phyloP scores from a whole-genome alignment of 2,888 invertebrate genomes.

The Oegoconia quadripuncta region DNA sequence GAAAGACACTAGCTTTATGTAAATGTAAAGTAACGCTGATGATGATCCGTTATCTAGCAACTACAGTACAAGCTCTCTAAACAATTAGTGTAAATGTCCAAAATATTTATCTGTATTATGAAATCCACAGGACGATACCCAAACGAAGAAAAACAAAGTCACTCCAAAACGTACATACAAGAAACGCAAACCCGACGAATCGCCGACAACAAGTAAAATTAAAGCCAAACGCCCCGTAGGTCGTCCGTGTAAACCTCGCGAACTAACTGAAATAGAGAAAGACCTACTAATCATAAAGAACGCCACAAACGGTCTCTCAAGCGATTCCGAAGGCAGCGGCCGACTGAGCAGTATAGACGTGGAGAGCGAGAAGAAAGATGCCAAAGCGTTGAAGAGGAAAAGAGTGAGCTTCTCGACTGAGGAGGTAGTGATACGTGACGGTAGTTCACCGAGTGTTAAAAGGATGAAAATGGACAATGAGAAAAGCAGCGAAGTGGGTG shows the following conservation, averaged over 20 bases:
- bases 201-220: conserved; percentile 32
- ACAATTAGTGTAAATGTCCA: too few relatives aligned
- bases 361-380: conserved; percentile 30
- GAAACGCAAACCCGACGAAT: conserved; percentile 54
- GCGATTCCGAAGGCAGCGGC: conserved; percentile 46
- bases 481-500: not conserved
- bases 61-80: too few relatives aligned
- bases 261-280: conserved; percentile 65
- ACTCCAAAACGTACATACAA: conserved; percentile 51
- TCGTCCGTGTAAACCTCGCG: conserved; percentile 50
- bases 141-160: conserved; percentile 50
- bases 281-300: conserved; percentile 63
- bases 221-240: conserved; percentile 47
- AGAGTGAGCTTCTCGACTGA: conserved; percentile 43
- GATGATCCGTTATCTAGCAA: too few relatives aligned
- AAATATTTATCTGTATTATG: conserved; percentile 6
- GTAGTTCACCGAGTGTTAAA: conserved; percentile 27
- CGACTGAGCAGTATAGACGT: conserved; percentile 35
- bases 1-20: too few relatives aligned
- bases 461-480: conserved; percentile 25
- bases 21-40: too few relatives aligned
- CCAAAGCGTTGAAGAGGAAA: conserved; percentile 46
- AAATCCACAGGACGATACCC: conserved; percentile 49
- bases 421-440: conserved; percentile 22
- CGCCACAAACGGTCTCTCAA: conserved; percentile 52